A percentile compares a stretch with the other conserved stretches of the same genome.
These are phyloP conservation scores for Phymanthus crucifer DNA, from an alignment of 92 coral and sea anemone genomes.

Conservation along the genomic window DNA sequence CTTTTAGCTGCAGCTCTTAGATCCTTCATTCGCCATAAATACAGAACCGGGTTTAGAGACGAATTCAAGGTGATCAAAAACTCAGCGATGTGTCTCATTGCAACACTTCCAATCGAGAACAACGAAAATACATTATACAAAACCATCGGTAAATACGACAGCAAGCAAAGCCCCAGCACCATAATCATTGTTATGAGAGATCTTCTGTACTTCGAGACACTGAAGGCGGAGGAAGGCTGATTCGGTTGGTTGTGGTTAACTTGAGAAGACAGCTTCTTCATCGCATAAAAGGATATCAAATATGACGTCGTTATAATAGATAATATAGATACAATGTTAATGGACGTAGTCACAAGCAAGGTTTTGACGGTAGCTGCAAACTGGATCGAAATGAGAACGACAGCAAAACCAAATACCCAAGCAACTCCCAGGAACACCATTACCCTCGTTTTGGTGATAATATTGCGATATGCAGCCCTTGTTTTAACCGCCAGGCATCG, in stretches of 20 bases:
- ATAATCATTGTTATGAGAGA: constrained; percentile 4
- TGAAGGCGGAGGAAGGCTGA: neutral
- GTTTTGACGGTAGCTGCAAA: neutral
- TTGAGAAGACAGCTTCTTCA: neutral
- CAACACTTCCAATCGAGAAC: neutral
- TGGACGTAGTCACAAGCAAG: neutral
- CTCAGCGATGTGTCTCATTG: neutral
- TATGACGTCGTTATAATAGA: neutral
- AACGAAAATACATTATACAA: neutral
- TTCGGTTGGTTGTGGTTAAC: neutral
- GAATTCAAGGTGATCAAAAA: neutral
- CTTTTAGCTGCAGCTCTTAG: neutral
- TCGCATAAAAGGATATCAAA: neutral
- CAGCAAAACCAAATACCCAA: neutral
- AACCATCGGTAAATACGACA: constrained; percentile 3
- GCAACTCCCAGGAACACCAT: neutral
- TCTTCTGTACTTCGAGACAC: constrained; percentile 3
- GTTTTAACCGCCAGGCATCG: constrained; percentile 9
- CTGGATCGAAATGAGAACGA: neutral
- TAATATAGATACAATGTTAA: neutral
- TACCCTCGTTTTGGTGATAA: neutral
- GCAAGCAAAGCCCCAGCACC: neutral
- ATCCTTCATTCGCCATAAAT: constrained; percentile 15
- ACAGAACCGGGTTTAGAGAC: neutral
- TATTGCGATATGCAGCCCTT: neutral